Conservation (phyloP, 2,113 vertebrate genomes). For the Lophius piscatorius region DNA sequence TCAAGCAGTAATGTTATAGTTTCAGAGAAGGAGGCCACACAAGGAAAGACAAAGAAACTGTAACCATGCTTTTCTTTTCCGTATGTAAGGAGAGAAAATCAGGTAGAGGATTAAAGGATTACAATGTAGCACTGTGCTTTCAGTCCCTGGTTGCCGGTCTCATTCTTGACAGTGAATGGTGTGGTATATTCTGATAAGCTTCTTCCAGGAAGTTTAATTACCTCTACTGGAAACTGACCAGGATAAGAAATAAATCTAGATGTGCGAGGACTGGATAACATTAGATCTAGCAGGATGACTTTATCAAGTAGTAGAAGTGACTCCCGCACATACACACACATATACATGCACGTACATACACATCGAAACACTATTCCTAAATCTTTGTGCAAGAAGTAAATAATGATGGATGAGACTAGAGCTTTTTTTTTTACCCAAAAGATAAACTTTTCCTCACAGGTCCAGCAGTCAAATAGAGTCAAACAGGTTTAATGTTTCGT, state of each 20-base stretch:
- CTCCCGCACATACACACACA: conserved; percentile 7
- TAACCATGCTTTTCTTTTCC: not conserved
- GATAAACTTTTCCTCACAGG: too few species aligned
- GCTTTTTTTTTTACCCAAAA: too few species aligned
- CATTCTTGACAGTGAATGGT: conserved; percentile 57
- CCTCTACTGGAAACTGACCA: conserved; percentile 57
- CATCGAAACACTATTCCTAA: conserved; percentile 8
- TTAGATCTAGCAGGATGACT: conserved; percentile 48
- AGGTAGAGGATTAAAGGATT: not conserved
- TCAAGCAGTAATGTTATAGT: too few species aligned
- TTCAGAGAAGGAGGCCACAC: too few species aligned
- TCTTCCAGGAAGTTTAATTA: conserved; percentile 71
- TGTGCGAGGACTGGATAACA: conserved; percentile 53
- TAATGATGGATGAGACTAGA: conserved; percentile 40
- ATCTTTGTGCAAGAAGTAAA: conserved; percentile 12
- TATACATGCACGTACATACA: conserved; percentile 5
- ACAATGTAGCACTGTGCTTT: conserved; percentile 34
- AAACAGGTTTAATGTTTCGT: too few species aligned
- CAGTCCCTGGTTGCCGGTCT: conserved; percentile 31
- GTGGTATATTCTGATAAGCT: conserved; percentile 58
- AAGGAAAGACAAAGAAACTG: not conserved
- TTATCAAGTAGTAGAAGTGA: conserved; percentile 39
- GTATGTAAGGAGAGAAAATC: conserved; percentile 14
- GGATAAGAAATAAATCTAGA: conserved; percentile 48
- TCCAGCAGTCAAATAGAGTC: too few species aligned